These are phyloP conservation scores for Eurytoma adleriae DNA, from an alignment of 2,888 invertebrate species.

Conservation along the genomic window DNA sequence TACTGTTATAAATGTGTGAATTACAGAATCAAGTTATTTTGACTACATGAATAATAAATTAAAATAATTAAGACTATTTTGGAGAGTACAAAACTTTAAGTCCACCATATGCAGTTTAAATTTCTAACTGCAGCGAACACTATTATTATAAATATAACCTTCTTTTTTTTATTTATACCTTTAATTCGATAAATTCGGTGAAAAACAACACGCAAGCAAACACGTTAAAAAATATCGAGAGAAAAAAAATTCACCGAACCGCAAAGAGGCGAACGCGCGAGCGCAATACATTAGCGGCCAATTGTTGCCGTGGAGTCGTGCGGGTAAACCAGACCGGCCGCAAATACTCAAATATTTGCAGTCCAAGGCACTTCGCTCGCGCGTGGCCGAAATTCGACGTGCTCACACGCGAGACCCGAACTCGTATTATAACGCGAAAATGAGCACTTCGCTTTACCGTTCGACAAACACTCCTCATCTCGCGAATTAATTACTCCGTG, in stretches of 20 bases:
- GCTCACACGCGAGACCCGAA: not conserved
- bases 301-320: not conserved
- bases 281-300: slow-evolving; percentile 27
- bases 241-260: not conserved
- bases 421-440: not conserved
- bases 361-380: not conserved
- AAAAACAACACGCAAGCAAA: not conserved
- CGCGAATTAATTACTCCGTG: no score
- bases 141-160: no score
- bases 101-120: no score
- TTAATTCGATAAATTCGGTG: no score
- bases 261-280: slow-evolving; percentile 14
- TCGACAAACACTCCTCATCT: no score
- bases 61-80: no score
- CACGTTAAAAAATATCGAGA: not conserved
- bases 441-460: no score
- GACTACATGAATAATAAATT: slow-evolving; percentile 21
- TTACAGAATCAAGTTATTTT: not conserved
- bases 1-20: not conserved
- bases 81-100: no score
- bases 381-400: not conserved
- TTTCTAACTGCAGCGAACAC: no score
- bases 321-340: not conserved
- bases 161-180: no score
- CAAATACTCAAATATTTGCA: slow-evolving; percentile 43